Evolutionary conservation across 1,140 invertebrate species (phyloP), one percentile per base, ranked within the genome.

Genomic region (Rhagoletis pomonella): DNA sequence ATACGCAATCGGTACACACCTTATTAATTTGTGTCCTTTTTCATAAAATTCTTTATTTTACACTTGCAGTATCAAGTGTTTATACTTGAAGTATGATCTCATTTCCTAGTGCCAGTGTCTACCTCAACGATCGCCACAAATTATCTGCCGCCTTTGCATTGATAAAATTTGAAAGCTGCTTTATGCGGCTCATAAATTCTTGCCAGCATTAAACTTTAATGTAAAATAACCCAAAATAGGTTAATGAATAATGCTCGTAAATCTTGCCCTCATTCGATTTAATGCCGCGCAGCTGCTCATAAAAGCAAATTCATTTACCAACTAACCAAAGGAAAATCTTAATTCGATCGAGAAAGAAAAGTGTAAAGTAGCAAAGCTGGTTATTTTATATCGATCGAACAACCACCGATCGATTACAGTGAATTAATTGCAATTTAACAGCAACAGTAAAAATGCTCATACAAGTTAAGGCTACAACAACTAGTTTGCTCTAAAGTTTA

Each of bases 191-290:
- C 42, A 6, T 44, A 73, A 73, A 47, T 12, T n/a, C 39, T 44
- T 73, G 6, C 39, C 14, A 47, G 44, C 67, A 5, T 44, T 2
- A 5, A 44, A 47, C 67, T 81, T 7, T 19, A 81, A 58, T 58
- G n/a, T 55, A 44, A 44, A 73, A 55, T 55, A 2, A 5, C 17
- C 73, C 50, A 81, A 55, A 81, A 29, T 81, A 19, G 73, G 73
- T 81, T 55, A 81, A 81, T 81, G 73, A 81, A 81, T 19, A 81
- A 81, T 55, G 19, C 73, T 81, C 73, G 73, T 81, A 55, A 81
- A 81, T 81, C 73, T 81, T 81, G 73, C 17, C 47, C 73, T 81
- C 50, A 5, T 58, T 81, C 47, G 55, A 81, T 81, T 81, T 81
- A 81, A 50, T 81, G 73, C 6, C 14, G 47, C 47, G 55, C 73